phyloP scores from a whole-genome alignment of 2,888 invertebrate genomes.

The Neoascia interrupta region DNA sequence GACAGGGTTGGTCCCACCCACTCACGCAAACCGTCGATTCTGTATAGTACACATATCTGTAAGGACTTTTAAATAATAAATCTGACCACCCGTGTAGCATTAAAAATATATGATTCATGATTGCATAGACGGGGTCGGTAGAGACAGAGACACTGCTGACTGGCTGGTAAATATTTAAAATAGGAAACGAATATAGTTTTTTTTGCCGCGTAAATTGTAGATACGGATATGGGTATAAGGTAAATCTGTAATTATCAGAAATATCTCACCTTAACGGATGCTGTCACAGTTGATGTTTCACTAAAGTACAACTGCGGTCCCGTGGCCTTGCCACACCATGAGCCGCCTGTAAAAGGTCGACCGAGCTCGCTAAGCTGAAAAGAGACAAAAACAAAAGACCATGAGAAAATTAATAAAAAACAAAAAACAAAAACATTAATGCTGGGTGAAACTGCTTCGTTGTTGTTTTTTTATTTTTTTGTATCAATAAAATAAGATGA shows the following conservation, averaged over 20 bases:
- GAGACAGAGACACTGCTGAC: constrained; percentile 27
- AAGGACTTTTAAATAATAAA: constrained; percentile 49
- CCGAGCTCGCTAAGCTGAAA: constrained; percentile 90
- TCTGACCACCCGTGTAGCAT: constrained; percentile 9
- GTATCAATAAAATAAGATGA: too few species aligned
- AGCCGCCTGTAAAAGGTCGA: constrained; percentile 92
- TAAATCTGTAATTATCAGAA: constrained; percentile 5
- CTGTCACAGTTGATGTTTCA: constrained; percentile 93
- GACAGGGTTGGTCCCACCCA: constrained; percentile 10
- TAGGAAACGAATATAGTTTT: constrained; percentile 20
- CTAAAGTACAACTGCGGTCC: constrained; percentile 92
- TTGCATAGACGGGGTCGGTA: constrained; percentile 13
- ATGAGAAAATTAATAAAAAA: constrained; percentile 28
- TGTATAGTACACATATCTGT: constrained; percentile 46
- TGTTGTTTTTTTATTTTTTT: neutral
- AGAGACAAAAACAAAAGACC: constrained; percentile 1
- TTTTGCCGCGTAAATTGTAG: constrained; percentile 66
- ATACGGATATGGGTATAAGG: too few species aligned
- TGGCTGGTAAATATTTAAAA: constrained; percentile 35
- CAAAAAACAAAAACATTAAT: neutral
- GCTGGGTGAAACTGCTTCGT: neutral
- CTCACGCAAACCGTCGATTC: constrained; percentile 37
- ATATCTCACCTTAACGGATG: constrained; percentile 85
- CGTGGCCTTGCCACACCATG: constrained; percentile 92
- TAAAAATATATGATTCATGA: constrained; percentile 41